These are phyloP conservation scores for Cataglyphis hispanica DNA, from an alignment of 1,140 invertebrate genomes.

Conservation along the genomic window DNA sequence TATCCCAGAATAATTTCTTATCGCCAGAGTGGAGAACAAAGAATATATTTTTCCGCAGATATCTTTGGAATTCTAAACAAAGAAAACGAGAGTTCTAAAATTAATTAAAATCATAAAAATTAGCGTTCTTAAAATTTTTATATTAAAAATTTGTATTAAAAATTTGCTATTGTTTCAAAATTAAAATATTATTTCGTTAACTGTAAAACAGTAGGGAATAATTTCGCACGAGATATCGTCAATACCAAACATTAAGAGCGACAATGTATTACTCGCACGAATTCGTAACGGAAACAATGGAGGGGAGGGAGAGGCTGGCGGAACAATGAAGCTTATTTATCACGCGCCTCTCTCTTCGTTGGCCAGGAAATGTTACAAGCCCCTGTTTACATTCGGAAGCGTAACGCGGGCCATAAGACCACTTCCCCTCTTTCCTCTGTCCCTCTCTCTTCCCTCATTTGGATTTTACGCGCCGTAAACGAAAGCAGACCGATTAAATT, in stretches of 20 bases:
- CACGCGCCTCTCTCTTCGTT: conserved; percentile 16
- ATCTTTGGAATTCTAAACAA: background rate
- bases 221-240: background rate
- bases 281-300: conserved; percentile 24
- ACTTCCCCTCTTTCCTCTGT: background rate
- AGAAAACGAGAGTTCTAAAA: background rate
- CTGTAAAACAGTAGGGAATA: no score
- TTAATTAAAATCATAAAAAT: background rate
- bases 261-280: conserved; percentile 21
- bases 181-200: background rate
- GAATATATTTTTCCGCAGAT: background rate
- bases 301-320: background rate
- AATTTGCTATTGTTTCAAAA: background rate
- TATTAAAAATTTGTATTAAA: background rate
- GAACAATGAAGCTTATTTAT: conserved; percentile 60
- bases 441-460: background rate
- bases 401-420: conserved; percentile 28
- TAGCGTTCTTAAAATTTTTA: no score
- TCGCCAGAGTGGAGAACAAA: conserved; percentile 11
- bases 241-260: conserved; percentile 10
- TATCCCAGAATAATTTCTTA: conserved; percentile 25
- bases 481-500: conserved; percentile 49
- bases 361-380: conserved; percentile 24
- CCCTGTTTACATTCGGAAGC: conserved; percentile 59
- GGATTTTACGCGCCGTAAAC: conserved; percentile 50